Evolutionary conservation across 2,113 vertebrate species (phyloP).

Genomic region (Trinectes maculatus): DNA sequence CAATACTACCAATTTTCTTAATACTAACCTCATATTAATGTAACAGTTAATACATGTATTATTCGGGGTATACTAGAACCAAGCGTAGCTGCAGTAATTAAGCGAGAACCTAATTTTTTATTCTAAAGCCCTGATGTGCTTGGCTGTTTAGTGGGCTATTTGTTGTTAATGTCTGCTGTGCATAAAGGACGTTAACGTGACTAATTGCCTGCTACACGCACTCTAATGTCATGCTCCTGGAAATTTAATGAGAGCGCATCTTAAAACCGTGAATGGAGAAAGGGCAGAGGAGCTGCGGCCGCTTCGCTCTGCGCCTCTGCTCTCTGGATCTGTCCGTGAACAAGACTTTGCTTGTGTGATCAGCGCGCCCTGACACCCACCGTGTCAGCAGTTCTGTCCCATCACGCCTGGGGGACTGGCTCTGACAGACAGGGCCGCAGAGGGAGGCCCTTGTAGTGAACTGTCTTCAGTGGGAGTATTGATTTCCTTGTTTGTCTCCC

Average conservation of each 20-base stretch:
- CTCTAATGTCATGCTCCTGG: background rate
- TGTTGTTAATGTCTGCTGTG: too few species aligned
- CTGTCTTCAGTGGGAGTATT: slow-evolving; percentile 77
- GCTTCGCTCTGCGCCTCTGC: slow-evolving; percentile 16
- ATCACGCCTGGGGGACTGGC: slow-evolving; percentile 63
- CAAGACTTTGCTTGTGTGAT: slow-evolving; percentile 61
- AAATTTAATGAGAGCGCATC: slow-evolving; percentile 12
- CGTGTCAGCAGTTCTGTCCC: slow-evolving; percentile 74
- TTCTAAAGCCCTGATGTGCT: too few species aligned
- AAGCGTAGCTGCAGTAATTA: too few species aligned
- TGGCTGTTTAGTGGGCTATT: too few species aligned
- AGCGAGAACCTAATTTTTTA: too few species aligned
- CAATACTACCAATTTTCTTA: too few species aligned
- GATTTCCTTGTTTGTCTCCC: slow-evolving; percentile 77
- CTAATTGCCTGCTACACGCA: background rate
- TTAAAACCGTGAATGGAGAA: background rate
- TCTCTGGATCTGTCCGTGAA: slow-evolving; percentile 68
- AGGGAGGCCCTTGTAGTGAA: slow-evolving; percentile 75
- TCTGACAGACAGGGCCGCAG: slow-evolving; percentile 74
- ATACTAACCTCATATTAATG: too few species aligned
- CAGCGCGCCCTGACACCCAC: slow-evolving; percentile 73
- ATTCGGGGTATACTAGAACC: too few species aligned
- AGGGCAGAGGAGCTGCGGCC: background rate
- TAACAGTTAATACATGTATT: too few species aligned
- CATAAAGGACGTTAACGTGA: too few species aligned